phyloP scores from a whole-genome alignment of 2,113 vertebrate species.

The Tautogolabrus adspersus region DNA sequence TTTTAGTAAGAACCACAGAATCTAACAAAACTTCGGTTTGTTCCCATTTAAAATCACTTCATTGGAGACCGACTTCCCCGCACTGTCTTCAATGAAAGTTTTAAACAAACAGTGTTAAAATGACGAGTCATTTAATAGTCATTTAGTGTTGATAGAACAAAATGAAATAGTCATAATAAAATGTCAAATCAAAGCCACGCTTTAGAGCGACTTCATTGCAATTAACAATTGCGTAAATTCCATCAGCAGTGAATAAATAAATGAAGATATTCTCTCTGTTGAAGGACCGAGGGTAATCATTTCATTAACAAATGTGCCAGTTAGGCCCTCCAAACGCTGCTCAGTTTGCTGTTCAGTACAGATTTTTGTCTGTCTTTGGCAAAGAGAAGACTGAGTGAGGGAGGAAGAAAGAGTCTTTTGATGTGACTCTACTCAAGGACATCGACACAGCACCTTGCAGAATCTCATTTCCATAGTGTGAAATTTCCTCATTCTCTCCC shows the following conservation, averaged over 20 bases:
- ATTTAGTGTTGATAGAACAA: slow-evolving; percentile 10
- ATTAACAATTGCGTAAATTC: slow-evolving; percentile 4
- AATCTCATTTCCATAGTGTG: slow-evolving; percentile 82
- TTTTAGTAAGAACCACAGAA: too few relatives aligned
- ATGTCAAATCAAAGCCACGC: slow-evolving; percentile 8
- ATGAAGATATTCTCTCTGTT: slow-evolving; percentile 14
- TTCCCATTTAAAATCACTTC: too few relatives aligned
- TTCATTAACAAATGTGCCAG: slow-evolving; percentile 52
- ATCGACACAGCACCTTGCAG: slow-evolving; percentile 71
- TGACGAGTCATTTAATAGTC: neutral
- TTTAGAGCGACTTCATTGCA: neutral
- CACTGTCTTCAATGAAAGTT: too few relatives aligned
- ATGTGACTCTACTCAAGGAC: slow-evolving; percentile 76
- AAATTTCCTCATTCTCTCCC: slow-evolving; percentile 79
- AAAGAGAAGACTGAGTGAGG: slow-evolving; percentile 34
- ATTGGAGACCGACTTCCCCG: too few relatives aligned
- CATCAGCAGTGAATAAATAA: slow-evolving; percentile 17
- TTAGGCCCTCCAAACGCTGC: slow-evolving; percentile 57
- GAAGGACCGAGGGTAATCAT: slow-evolving; percentile 25
- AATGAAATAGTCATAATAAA: neutral
- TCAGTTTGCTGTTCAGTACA: slow-evolving; percentile 61
- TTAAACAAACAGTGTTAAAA: neutral
- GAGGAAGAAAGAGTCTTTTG: slow-evolving; percentile 52
- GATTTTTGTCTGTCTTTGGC: slow-evolving; percentile 49
- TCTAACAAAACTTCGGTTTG: too few relatives aligned